Conservation (phyloP, 2,797 vertebrate species). For the Acrossocheilus fasciatus region DNA sequence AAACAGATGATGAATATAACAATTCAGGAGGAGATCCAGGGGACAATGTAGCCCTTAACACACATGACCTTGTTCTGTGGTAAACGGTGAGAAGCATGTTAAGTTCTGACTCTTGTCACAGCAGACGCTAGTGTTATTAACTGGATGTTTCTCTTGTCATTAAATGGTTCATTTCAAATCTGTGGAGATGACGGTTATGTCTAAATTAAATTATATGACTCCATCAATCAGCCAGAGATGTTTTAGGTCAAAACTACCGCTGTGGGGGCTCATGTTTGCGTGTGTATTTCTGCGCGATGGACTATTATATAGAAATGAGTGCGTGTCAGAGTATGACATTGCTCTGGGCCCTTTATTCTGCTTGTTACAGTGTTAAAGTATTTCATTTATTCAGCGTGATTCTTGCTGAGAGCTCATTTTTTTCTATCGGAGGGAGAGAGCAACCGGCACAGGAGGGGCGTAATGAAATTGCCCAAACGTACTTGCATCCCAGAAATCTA, state of each 20-base stretch:
- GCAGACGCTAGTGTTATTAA: slow-evolving; percentile 31
- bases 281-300: slow-evolving; percentile 27
- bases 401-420: slow-evolving; percentile 85
- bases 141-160: slow-evolving; percentile 28
- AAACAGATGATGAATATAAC: background rate
- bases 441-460: slow-evolving; percentile 81
- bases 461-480: slow-evolving; percentile 89
- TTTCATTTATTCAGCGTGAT: slow-evolving; percentile 85
- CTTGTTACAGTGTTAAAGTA: slow-evolving; percentile 85
- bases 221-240: slow-evolving; percentile 52
- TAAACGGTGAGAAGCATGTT: slow-evolving; percentile 25
- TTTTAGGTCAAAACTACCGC: slow-evolving; percentile 41
- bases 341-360: slow-evolving; percentile 75
- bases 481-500: slow-evolving; percentile 85
- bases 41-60: slow-evolving; percentile 24
- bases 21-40: slow-evolving; percentile 28
- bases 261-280: slow-evolving; percentile 45
- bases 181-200: slow-evolving; percentile 48
- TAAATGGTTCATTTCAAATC: slow-evolving; percentile 45
- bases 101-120: slow-evolving; percentile 27
- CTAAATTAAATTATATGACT: slow-evolving; percentile 49
- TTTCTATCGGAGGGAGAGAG: slow-evolving; percentile 82
- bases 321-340: slow-evolving; percentile 73
- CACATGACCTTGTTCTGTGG: slow-evolving; percentile 39
- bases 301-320: slow-evolving; percentile 56